phyloP scores from a whole-genome alignment of 2,797 vertebrate genomes.

The Leucoraja ocellata region DNA sequence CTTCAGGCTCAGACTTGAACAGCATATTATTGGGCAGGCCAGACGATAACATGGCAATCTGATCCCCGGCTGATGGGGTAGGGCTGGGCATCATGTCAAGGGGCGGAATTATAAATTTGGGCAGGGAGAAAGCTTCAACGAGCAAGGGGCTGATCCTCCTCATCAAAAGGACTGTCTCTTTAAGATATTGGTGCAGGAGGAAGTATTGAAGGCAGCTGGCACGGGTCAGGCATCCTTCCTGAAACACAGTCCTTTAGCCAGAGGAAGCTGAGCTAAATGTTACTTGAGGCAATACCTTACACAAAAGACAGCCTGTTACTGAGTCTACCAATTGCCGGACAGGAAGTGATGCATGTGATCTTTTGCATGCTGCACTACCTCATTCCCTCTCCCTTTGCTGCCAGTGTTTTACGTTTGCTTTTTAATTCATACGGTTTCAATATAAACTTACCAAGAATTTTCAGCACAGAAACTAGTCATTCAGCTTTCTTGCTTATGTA shows the following conservation, averaged over 20 bases:
- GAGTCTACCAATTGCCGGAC: background rate
- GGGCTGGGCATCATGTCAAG: background rate
- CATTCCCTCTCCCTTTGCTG: slow-evolving; percentile 1
- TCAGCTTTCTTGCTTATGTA: background rate
- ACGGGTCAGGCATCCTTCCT: slow-evolving; percentile 20
- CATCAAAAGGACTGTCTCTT: background rate
- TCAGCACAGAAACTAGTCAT: background rate
- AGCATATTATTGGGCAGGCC: background rate
- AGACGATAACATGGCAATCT: background rate
- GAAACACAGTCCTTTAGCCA: background rate
- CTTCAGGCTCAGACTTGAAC: background rate
- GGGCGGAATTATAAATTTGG: background rate
- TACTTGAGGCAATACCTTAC: background rate
- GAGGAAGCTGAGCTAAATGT: slow-evolving; percentile 15
- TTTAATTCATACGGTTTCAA: background rate
- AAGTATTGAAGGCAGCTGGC: background rate
- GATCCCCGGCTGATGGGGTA: background rate
- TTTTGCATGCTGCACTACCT: background rate
- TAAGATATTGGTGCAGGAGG: background rate
- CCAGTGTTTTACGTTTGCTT: background rate
- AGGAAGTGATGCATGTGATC: background rate
- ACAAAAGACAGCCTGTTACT: slow-evolving; percentile 21
- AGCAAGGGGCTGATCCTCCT: background rate
- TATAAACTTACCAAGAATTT: background rate
- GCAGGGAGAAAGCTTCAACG: background rate